phyloP scores from a whole-genome alignment of 2,888 invertebrate species.

The Aporophyla lueneburgensis region DNA sequence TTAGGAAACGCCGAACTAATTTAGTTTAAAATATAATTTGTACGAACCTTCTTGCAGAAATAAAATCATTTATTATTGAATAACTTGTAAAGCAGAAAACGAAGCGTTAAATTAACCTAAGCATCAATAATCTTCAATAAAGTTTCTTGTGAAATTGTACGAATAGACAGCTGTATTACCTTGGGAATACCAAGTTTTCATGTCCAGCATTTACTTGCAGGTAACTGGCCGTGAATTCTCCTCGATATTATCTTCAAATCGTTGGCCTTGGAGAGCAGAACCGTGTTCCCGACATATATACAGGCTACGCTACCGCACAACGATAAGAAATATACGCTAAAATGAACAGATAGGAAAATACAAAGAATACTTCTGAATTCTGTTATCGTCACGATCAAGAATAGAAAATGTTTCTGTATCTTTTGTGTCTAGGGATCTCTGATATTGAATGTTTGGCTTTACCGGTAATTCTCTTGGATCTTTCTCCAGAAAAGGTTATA shows the following conservation, averaged over 20 bases:
- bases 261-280: constrained; percentile 26
- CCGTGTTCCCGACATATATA: neutral
- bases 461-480: too few species aligned
- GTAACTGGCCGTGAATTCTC: constrained; percentile 16
- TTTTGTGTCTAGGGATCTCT: neutral
- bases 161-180: constrained; percentile 5
- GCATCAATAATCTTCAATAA: neutral
- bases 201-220: constrained; percentile 21
- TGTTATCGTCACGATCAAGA: neutral
- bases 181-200: neutral
- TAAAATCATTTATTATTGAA: neutral
- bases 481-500: too few species aligned
- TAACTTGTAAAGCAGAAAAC: neutral
- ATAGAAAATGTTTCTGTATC: constrained; percentile 18
- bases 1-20: too few species aligned
- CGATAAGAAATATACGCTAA: constrained; percentile 16
- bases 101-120: neutral
- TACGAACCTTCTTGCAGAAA: too few species aligned
- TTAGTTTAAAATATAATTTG: too few species aligned
- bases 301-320: neutral
- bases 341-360: constrained; percentile 12
- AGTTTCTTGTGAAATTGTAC: neutral
- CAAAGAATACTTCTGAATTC: constrained; percentile 3
- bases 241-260: constrained; percentile 27
- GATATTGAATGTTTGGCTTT: neutral